phyloP scores from a whole-genome alignment of 53 echinoderm and acorn worm species.

The Glandiceps talaboti region DNA sequence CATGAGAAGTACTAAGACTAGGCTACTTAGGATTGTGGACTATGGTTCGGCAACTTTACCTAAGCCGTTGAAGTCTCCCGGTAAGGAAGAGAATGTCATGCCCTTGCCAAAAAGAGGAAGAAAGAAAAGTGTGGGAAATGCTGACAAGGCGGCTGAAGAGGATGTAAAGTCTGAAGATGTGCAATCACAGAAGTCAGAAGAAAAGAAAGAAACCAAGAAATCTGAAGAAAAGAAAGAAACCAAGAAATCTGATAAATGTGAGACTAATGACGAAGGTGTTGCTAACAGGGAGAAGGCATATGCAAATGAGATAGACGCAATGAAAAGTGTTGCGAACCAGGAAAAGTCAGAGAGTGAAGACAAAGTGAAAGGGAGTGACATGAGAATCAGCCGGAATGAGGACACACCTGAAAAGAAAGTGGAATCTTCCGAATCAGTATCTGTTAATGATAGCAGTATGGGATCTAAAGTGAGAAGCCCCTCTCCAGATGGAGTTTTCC shows the following conservation, averaged over 20 bases:
- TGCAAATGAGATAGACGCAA: not conserved
- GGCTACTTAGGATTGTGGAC: slow-evolving; percentile 43
- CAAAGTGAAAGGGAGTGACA: too few species aligned
- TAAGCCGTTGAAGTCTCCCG: not conserved
- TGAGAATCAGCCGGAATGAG: too few species aligned
- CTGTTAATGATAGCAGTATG: too few species aligned
- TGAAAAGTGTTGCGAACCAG: too few species aligned
- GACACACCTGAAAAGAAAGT: too few species aligned
- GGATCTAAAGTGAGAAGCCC: too few species aligned
- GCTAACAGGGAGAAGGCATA: not conserved
- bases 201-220: too few species aligned
- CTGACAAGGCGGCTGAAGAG: not conserved
- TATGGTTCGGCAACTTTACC: not conserved
- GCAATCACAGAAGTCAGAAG: not conserved
- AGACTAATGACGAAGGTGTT: not conserved
- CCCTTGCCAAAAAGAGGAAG: not conserved
- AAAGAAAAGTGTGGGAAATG: not conserved
- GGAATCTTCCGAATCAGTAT: too few species aligned
- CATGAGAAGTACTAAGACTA: slow-evolving; percentile 78
- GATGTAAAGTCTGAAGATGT: not conserved
- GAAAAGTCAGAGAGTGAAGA: too few species aligned
- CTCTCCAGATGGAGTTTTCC: not conserved
- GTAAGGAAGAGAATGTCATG: not conserved
- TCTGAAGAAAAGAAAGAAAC: too few species aligned
- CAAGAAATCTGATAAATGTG: too few species aligned